Evolutionary conservation across 1,140 invertebrate species (phyloP).

Genomic region (Campoletis sonorensis): DNA sequence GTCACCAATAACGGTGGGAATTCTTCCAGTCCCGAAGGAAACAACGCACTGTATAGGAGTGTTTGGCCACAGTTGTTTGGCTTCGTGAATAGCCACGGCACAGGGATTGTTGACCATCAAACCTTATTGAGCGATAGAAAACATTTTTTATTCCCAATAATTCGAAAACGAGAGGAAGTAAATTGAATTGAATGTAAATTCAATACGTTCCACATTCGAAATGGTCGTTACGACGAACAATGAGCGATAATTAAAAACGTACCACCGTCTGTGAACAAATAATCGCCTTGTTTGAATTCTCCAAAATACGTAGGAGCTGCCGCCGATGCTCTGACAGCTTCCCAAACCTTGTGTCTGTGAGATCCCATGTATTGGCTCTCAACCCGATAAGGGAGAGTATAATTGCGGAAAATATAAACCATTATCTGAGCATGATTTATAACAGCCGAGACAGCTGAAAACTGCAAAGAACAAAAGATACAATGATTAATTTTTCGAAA

Average conservation of each 20-base stretch:
- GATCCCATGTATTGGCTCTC: constrained; percentile 89
- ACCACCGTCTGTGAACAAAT: constrained; percentile 86
- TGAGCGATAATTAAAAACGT: constrained; percentile 44
- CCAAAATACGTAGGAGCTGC: constrained; percentile 96
- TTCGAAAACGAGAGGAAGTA: too few species aligned
- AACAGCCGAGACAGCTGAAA: constrained; percentile 87
- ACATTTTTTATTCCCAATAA: background rate
- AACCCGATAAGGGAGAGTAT: constrained; percentile 85
- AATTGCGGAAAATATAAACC: constrained; percentile 95
- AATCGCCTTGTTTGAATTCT: constrained; percentile 86
- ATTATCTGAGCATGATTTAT: constrained; percentile 88
- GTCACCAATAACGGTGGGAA: constrained; percentile 71
- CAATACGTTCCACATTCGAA: too few species aligned
- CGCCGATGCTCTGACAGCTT: constrained; percentile 92
- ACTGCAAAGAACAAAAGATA: constrained; percentile 70
- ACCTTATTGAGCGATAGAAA: constrained; percentile 83
- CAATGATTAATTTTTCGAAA: background rate
- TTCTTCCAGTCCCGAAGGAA: constrained; percentile 90
- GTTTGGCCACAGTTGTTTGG: constrained; percentile 89
- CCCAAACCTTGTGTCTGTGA: constrained; percentile 87
- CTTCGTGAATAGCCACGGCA: constrained; percentile 92
- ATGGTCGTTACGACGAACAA: too few species aligned
- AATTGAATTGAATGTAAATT: too few species aligned
- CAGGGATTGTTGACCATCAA: constrained; percentile 94
- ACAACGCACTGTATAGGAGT: constrained; percentile 89